Conservation (phyloP, 2,888 invertebrate species). For the Tachina lurida region DNA sequence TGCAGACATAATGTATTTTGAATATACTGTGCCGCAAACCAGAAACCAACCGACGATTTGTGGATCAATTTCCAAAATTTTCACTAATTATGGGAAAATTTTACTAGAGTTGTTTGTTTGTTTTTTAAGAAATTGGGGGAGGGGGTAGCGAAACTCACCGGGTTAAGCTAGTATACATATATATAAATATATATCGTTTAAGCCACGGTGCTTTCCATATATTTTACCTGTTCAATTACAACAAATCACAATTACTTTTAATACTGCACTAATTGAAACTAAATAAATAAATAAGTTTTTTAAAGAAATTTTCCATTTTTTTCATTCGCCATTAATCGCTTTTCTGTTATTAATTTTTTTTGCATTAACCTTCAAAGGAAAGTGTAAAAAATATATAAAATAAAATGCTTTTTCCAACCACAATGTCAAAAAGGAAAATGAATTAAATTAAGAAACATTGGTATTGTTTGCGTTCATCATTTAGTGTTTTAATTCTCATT, state of each 20-base stretch:
- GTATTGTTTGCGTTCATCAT: not conserved
- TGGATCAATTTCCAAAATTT: too few relatives aligned
- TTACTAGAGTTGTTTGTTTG: too few relatives aligned
- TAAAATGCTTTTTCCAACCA: conserved; percentile 5
- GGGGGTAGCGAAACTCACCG: too few relatives aligned
- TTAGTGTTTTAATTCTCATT: not conserved
- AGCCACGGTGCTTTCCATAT: too few relatives aligned
- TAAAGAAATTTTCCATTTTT: not conserved
- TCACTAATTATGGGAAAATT: too few relatives aligned
- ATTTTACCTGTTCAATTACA: too few relatives aligned
- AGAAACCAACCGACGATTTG: too few relatives aligned
- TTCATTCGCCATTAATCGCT: not conserved
- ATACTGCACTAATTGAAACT: not conserved
- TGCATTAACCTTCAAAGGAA: conserved; percentile 4
- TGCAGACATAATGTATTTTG: too few relatives aligned
- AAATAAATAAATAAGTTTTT: not conserved
- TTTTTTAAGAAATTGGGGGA: too few relatives aligned
- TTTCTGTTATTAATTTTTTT: not conserved
- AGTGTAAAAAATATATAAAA: not conserved
- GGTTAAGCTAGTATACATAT: too few relatives aligned
- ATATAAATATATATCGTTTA: too few relatives aligned
- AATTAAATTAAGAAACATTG: conserved; percentile 26
- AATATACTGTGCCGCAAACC: too few relatives aligned
- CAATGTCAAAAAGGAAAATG: conserved; percentile 46
- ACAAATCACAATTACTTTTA: not conserved